Base-by-base conservation (phyloP, 2,113 vertebrate species). In the Hypocryptadius cinnamomeus region DNA sequence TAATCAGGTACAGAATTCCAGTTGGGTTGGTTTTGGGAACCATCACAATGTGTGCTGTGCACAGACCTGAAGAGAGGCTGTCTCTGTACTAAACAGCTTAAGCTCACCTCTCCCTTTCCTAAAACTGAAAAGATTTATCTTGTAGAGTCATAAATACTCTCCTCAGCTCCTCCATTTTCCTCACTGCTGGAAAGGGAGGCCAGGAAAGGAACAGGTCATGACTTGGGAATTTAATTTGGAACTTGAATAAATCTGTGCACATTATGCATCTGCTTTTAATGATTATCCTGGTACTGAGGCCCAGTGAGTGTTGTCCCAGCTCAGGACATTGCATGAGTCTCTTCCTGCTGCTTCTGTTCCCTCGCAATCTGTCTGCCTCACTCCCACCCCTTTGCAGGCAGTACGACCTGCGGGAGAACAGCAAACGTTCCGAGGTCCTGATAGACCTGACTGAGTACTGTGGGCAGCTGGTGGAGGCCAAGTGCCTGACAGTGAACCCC, bases 391-490 rank as follows among this genome's bases (percentile, higher is more conserved):
- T 25, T 68, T 79, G 47, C 97, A 99, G 99, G 85, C 99, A 99
- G 93, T 99, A 99, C 47, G 99, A 99, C 90, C 97, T 99, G 92
- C 97, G 99, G 72, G 99, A 99, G 97, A 99, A 98, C 98, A 99
- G 99, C 92, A 99, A 99, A 68, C 99, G 98, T 39, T 99, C 99
- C 0, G 99, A 99, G 84, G 99, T 99, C 33, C 97, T 99, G 53
- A 99, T 99, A 13, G 99, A 99, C 96, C 98, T 99, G 90, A 99
- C 99, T 0, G 99, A 99, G 93, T 99, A 99, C 95, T 99, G 99
- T 13, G 99, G 99, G 83, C 99, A 99, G 97, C 98, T 99, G 91
- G 99, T 99, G 47, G 99, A 99, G 94, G 99, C 99, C 93, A 99
- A 99, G 87, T 99, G 99, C 96, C 97, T 99, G 68, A 99, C 99